These are phyloP conservation scores for Palythoa grandiflora DNA, from an alignment of 92 coral and sea anemone genomes.

Conservation along the genomic window DNA sequence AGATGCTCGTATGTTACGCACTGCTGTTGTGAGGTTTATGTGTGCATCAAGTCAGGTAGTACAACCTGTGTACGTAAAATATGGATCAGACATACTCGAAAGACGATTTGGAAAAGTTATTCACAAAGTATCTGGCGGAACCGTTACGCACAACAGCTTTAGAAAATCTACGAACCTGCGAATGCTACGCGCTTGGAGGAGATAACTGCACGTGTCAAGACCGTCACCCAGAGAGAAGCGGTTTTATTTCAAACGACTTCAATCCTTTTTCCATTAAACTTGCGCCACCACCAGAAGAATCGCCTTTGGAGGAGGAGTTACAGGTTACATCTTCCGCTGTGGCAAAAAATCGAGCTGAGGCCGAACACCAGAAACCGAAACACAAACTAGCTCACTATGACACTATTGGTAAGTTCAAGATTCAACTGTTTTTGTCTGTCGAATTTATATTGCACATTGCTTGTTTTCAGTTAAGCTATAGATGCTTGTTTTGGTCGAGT, in stretches of 20 bases:
- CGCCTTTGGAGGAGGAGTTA: neutral
- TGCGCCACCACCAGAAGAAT: neutral
- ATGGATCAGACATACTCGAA: neutral
- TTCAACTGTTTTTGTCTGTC: neutral
- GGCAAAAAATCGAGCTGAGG: neutral
- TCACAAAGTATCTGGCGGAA: neutral
- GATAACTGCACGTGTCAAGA: neutral
- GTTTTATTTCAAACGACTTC: neutral
- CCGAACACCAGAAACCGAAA: neutral
- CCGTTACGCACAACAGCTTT: neutral
- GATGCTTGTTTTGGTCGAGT: neutral
- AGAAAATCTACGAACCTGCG: neutral
- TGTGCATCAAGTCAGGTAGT: neutral
- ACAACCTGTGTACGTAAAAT: neutral
- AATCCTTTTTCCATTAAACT: conserved; percentile 1
- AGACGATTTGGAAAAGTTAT: neutral
- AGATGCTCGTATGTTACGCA: neutral
- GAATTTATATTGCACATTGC: neutral
- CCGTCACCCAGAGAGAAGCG: neutral
- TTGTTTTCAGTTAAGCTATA: neutral
- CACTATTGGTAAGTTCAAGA: neutral
- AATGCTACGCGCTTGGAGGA: neutral
- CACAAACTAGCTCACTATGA: neutral
- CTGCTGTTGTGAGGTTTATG: neutral
- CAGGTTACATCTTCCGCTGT: neutral